Evolutionary conservation across 1,140 invertebrate species (phyloP).

Genomic region (Aricia agestis): DNA sequence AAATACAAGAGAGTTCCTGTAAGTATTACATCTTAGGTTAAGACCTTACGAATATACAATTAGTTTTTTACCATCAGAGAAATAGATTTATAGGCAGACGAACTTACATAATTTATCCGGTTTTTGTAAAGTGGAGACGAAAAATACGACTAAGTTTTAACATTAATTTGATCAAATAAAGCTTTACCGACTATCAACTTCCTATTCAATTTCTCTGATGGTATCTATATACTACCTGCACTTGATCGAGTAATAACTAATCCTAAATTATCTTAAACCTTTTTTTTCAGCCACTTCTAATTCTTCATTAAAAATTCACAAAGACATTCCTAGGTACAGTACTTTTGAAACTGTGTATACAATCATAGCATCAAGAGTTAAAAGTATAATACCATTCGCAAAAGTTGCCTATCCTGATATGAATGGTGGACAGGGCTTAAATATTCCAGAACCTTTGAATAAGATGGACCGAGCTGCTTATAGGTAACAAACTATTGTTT

Average conservation of each 20-base stretch:
- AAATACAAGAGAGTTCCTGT: constrained; percentile 60
- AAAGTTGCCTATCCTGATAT: constrained; percentile 88
- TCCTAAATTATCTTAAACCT: constrained; percentile 11
- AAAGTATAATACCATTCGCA: constrained; percentile 81
- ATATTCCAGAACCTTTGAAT: constrained; percentile 78
- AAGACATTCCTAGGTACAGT: constrained; percentile 58
- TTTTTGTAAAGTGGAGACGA: too few species aligned
- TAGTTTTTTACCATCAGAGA: too few species aligned
- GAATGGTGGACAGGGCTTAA: constrained; percentile 75
- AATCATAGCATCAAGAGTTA: constrained; percentile 73
- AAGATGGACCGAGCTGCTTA: constrained; percentile 80
- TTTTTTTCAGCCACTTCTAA: constrained; percentile 52
- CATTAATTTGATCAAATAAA: too few species aligned
- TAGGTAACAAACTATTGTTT: constrained; percentile 54
- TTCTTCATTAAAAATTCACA: constrained; percentile 64
- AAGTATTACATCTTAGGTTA: constrained; percentile 32
- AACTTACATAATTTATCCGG: too few species aligned
- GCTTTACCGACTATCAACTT: too few species aligned
- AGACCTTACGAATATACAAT: too few species aligned
- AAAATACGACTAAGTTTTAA: too few species aligned
- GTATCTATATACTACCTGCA: too few species aligned
- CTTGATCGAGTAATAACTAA: too few species aligned
- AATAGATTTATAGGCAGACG: too few species aligned
- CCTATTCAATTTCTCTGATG: too few species aligned
- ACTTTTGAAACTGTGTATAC: constrained; percentile 53